Conservation (phyloP, 37 sponge, comb jelly and placozoan species). For the Haliclona indistincta region DNA sequence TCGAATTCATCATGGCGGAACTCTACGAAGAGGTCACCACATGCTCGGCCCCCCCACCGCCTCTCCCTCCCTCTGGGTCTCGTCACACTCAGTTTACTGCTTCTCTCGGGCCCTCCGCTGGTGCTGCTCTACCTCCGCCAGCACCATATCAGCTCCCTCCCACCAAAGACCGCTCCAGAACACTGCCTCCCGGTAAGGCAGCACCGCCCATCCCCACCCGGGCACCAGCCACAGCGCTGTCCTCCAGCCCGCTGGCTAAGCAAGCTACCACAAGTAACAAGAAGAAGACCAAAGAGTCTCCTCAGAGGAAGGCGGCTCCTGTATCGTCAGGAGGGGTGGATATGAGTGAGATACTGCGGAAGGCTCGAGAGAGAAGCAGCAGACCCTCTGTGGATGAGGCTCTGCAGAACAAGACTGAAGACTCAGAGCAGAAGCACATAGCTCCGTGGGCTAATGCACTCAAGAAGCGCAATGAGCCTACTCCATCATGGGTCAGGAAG, state of each 20-base stretch:
- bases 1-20: too few species aligned
- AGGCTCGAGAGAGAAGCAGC: constrained; percentile 1
- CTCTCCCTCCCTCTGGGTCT: too few species aligned
- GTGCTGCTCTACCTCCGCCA: too few species aligned
- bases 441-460: constrained; percentile 55
- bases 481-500: not conserved
- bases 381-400: constrained; percentile 41
- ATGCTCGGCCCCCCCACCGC: too few species aligned
- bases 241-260: not conserved
- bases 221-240: constrained; percentile 26
- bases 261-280: not conserved
- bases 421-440: constrained; percentile 10
- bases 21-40: too few species aligned
- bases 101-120: too few species aligned
- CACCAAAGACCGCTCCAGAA: constrained; percentile 7
- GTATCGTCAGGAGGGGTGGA: constrained; percentile 28
- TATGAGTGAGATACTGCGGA: constrained; percentile 48
- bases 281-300: constrained; percentile 11
- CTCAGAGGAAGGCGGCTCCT: constrained; percentile 8
- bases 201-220: constrained; percentile 33
- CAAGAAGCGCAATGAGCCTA: not conserved
- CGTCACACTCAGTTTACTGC: too few species aligned
- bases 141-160: not conserved
- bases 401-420: constrained; percentile 31
- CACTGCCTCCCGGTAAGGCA: not conserved